These are phyloP conservation scores for Furcula furcula DNA, from an alignment of 2,888 invertebrate species.

Conservation along the genomic window DNA sequence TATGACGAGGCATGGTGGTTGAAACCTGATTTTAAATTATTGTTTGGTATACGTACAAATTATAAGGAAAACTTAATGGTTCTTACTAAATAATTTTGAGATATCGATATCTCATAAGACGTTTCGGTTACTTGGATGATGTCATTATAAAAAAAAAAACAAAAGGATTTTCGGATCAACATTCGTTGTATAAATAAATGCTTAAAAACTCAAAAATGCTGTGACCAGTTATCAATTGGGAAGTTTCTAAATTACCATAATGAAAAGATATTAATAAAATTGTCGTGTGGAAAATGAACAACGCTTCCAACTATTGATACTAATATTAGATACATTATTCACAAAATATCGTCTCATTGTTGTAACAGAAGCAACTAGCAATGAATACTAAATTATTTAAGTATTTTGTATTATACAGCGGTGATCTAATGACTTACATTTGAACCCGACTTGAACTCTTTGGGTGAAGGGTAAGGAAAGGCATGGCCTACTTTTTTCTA, in stretches of 20 bases:
- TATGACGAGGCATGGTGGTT: neutral
- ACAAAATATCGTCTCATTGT: slow-evolving; percentile 4
- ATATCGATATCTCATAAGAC: neutral
- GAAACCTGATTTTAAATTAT: neutral
- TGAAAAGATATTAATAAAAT: slow-evolving; percentile 18
- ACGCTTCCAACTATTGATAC: slow-evolving; percentile 6
- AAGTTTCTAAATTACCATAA: slow-evolving; percentile 14
- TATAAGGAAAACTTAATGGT: neutral
- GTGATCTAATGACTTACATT: slow-evolving; percentile 47
- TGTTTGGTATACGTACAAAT: neutral
- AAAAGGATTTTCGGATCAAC: too few species aligned
- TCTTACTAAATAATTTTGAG: neutral
- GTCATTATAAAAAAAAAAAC: neutral
- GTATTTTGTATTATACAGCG: slow-evolving; percentile 29
- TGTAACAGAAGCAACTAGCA: slow-evolving; percentile 10
- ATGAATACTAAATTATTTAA: slow-evolving; percentile 26
- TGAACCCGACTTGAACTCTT: slow-evolving; percentile 43
- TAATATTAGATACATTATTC: slow-evolving; percentile 8
- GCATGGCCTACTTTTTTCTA: slow-evolving; percentile 37
- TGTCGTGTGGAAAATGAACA: slow-evolving; percentile 6
- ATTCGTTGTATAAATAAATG: too few species aligned
- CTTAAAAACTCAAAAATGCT: too few species aligned
- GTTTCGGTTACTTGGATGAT: neutral
- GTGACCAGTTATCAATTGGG: too few species aligned
- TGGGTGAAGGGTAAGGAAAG: slow-evolving; percentile 42